These are phyloP conservation scores for Eupsilia transversa DNA, from an alignment of 2,888 invertebrate species.

Conservation along the genomic window DNA sequence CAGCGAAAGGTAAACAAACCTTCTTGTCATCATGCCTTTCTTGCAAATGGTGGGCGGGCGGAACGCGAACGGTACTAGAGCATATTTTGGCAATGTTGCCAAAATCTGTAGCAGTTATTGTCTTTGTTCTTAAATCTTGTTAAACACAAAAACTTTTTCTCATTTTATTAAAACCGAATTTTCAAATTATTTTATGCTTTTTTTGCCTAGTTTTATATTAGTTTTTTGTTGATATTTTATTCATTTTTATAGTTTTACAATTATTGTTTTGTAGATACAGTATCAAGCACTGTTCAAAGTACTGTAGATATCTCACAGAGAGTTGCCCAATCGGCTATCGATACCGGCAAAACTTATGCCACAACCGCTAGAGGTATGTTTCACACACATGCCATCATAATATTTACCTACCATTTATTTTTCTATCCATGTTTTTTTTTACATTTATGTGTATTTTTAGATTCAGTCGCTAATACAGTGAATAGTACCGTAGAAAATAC, in stretches of 20 bases:
- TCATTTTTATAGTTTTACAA: conserved; percentile 39
- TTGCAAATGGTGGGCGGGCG: conserved; percentile 53
- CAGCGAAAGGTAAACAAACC: conserved; percentile 76
- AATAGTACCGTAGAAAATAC: conserved; percentile 77
- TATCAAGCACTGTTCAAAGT: conserved; percentile 74
- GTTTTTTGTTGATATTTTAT: conserved; percentile 16
- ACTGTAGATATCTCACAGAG: conserved; percentile 79
- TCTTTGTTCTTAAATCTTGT: conserved; percentile 39
- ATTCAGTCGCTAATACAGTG: conserved; percentile 76
- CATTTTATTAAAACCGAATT: not conserved
- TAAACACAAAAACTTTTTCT: not conserved
- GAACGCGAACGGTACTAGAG: conserved; percentile 44
- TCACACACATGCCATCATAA: not conserved
- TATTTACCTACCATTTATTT: not conserved
- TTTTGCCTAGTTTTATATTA: conserved; percentile 3
- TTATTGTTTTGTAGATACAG: conserved; percentile 78
- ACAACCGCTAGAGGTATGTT: conserved; percentile 74
- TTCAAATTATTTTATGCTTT: not conserved
- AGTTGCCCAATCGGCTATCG: conserved; percentile 75
- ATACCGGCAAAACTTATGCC: conserved; percentile 77
- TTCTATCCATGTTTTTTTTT: conserved; percentile 50
- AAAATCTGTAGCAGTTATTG: conserved; percentile 22
- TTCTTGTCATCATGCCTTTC: conserved; percentile 56
- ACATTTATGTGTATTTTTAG: conserved; percentile 67
- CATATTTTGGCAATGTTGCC: conserved; percentile 56